These are phyloP conservation scores for Thomomys bottae DNA, from an alignment of 2,113 vertebrate genomes.

Conservation along the genomic window DNA sequence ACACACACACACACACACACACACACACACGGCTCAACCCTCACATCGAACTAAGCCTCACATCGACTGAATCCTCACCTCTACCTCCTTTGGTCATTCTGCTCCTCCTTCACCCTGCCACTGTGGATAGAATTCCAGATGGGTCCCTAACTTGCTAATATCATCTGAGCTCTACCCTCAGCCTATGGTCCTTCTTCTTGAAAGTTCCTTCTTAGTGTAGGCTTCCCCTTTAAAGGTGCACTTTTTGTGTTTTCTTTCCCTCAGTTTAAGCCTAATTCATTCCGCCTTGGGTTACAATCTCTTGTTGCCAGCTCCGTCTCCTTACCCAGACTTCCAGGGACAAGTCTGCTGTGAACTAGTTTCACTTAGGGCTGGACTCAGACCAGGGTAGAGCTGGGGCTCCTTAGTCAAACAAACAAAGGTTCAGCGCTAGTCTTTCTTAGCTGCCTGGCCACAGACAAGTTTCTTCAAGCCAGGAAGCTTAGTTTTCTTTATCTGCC, in stretches of 20 bases:
- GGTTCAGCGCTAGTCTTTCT: too few species aligned
- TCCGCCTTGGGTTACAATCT: not conserved
- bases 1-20: too few species aligned
- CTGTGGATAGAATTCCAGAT: too few species aligned
- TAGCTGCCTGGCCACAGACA: not conserved
- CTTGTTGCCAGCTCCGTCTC: not conserved
- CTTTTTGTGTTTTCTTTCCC: not conserved
- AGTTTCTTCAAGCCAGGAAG: not conserved
- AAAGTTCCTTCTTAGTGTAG: not conserved
- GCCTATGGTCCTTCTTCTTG: too few species aligned
- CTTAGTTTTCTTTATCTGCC: not conserved
- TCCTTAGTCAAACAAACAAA: too few species aligned
- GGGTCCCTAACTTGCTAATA: too few species aligned
- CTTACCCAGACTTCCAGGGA: not conserved
- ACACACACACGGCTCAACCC: too few species aligned
- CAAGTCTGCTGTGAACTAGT: not conserved
- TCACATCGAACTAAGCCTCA: not conserved
- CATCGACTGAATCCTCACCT: too few species aligned
- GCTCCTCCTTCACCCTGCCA: not conserved
- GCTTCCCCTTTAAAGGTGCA: not conserved
- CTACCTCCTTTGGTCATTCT: too few species aligned
- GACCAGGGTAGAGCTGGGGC: not conserved
- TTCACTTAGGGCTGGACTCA: not conserved
- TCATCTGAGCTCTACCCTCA: too few species aligned
- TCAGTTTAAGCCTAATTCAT: not conserved